These are phyloP conservation scores for Chloroclysta siterata DNA, from an alignment of 2,888 invertebrate species.

Conservation along the genomic window DNA sequence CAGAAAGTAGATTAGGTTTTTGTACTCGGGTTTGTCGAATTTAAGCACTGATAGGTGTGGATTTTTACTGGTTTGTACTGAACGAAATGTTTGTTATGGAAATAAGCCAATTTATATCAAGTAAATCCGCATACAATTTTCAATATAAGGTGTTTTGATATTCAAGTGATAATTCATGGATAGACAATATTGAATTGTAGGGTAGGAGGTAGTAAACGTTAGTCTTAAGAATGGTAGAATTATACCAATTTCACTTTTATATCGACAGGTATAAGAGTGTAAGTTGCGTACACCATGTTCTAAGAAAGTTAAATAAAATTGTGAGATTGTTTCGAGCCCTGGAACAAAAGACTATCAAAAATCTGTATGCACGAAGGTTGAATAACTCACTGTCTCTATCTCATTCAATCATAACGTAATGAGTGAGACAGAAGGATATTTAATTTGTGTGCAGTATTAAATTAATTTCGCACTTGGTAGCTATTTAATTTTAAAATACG, in stretches of 20 bases:
- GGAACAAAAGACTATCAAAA: constrained; percentile 20
- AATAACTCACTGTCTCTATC: neutral
- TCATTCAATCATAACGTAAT: constrained; percentile 1
- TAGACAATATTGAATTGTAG: constrained; percentile 53
- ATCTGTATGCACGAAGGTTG: constrained; percentile 8
- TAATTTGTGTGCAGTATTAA: neutral
- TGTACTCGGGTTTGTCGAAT: constrained; percentile 36
- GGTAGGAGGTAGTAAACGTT: constrained; percentile 21
- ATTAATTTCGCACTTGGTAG: constrained; percentile 27
- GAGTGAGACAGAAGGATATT: constrained; percentile 7
- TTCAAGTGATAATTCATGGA: constrained; percentile 42
- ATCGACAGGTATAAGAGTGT: constrained; percentile 9
- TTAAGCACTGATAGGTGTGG: constrained; percentile 20
- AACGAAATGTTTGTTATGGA: constrained; percentile 11
- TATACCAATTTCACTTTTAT: constrained; percentile 18
- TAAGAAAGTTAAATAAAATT: neutral
- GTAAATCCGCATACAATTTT: constrained; percentile 8
- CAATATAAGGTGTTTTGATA: constrained; percentile 27
- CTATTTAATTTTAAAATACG: constrained; percentile 19
- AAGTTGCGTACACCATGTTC: constrained; percentile 9
- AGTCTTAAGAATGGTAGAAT: constrained; percentile 17
- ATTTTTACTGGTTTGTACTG: constrained; percentile 24
- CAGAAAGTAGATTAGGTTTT: constrained; percentile 31
- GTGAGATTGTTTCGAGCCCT: constrained; percentile 3
- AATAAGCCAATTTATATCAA: constrained; percentile 24